Base-by-base conservation (phyloP, 2,888 invertebrate species). In the Volucella inanis region DNA sequence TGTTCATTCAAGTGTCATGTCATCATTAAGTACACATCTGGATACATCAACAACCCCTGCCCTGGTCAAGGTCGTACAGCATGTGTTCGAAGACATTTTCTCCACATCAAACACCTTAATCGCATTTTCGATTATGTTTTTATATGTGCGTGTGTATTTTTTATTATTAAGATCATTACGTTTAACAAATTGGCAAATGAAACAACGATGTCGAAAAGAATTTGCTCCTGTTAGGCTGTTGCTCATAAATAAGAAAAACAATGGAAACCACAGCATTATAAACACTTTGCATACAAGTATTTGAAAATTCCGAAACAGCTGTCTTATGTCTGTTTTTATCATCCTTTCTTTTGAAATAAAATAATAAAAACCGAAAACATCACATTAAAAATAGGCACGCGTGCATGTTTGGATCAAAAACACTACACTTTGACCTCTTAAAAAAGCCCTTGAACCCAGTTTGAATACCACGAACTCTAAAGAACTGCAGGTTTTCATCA, bases 191-290 rank as follows among this genome's bases (percentile, higher is more conserved):
- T 14, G 31, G n/a, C 41, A 43, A 43, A 64, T 22, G 1, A 22
- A 22, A 22, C 22, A 3, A 3, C 4, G 22, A 49, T 18, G 12
- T 49, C 18, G 10, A 49, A 39, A 8, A 4, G 12, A 22, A 22
- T 4, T 15, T 38, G 54, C 22, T 14, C 41, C 14, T 2, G 11
- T n/a, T n/a, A n/a, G n/a, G n/a, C n/a, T n/a, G n/a, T 39, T 38
- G 15, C 15, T 8, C 11, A 55, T 68, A 45, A 68, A 55, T 45
- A 45, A 12, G 9, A 45, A 54, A 54, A 55, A 68, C 67, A 55
- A 68, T 55, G 54, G 43, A 15, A 31, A 55, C 8, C 11, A 14
- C n/a, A 54, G 45, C 31, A 68, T 31, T 31, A 38, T 38, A 55
- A 68, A 68, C 54, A 54, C 3, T 12, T 18, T 41, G 39, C 12